These are phyloP conservation scores for Okapia johnstoni DNA, from an alignment of 2,113 vertebrate genomes.

Conservation along the genomic window DNA sequence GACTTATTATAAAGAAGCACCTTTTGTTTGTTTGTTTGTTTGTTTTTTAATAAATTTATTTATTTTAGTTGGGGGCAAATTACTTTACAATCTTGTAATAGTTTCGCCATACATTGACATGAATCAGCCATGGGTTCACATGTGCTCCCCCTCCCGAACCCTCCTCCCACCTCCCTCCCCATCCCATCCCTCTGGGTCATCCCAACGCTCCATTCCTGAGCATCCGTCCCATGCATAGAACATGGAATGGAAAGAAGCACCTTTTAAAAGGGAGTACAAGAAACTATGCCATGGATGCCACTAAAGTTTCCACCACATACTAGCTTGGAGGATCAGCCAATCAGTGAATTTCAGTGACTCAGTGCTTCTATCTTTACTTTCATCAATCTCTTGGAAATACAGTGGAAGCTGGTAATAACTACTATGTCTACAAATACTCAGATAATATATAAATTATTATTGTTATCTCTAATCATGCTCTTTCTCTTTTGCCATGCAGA, in stretches of 20 bases:
- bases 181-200: too few species aligned
- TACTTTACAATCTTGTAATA: too few species aligned
- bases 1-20: background rate
- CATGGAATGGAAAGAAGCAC: background rate
- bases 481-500: background rate
- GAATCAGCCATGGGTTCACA: too few species aligned
- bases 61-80: too few species aligned
- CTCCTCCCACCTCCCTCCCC: too few species aligned
- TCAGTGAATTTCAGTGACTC: background rate
- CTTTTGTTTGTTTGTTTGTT: too few species aligned
- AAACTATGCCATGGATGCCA: background rate
- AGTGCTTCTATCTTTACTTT: background rate
- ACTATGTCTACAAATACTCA: background rate
- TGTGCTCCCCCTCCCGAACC: too few species aligned
- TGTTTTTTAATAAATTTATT: too few species aligned
- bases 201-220: too few species aligned
- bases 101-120: too few species aligned
- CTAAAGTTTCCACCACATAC: background rate
- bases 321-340: background rate
- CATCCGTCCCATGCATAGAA: too few species aligned
- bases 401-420: background rate
- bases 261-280: background rate
- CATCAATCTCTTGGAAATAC: background rate
- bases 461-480: background rate
- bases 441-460: background rate